A percentile compares a stretch with the other conserved stretches of the same genome.
These are phyloP conservation scores for Bombus pascuorum DNA, from an alignment of 1,140 invertebrate species.

Conservation along the genomic window DNA sequence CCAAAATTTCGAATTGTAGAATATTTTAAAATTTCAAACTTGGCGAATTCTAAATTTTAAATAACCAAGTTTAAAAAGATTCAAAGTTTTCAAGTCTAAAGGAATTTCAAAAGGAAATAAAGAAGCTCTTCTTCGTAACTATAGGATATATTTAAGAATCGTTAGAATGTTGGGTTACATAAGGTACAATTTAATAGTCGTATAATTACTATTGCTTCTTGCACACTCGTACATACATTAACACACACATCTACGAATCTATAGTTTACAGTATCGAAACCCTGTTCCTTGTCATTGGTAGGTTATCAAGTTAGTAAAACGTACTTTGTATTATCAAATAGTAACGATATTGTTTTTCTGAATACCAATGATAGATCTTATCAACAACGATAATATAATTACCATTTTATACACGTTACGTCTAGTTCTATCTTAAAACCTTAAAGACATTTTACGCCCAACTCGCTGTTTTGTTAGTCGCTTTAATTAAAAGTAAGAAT, in stretches of 20 bases:
- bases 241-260: constrained; percentile 20
- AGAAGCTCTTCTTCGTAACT: not conserved
- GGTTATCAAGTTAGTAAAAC: not conserved
- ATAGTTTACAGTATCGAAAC: not conserved
- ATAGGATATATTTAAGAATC: constrained; percentile 24
- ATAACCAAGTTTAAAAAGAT: not conserved
- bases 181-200: constrained; percentile 26
- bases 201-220: constrained; percentile 14
- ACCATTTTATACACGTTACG: constrained; percentile 1
- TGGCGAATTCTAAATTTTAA: not conserved
- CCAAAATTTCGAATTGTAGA: not conserved
- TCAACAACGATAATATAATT: not conserved
- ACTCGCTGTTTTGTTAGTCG: not conserved
- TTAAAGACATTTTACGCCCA: not conserved
- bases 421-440: not conserved
- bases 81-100: not conserved
- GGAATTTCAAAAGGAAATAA: not conserved
- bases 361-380: not conserved
- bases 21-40: too few relatives aligned
- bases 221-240: constrained; percentile 28
- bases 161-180: constrained; percentile 25
- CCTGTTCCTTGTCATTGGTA: constrained; percentile 29
- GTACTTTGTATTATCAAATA: not conserved
- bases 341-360: not conserved
- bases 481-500: not conserved